A percentile compares a stretch with the other conserved stretches of the same genome.
Conservation (phyloP, 2,888 invertebrate genomes). For the Holacanthella duospinosa region DNA sequence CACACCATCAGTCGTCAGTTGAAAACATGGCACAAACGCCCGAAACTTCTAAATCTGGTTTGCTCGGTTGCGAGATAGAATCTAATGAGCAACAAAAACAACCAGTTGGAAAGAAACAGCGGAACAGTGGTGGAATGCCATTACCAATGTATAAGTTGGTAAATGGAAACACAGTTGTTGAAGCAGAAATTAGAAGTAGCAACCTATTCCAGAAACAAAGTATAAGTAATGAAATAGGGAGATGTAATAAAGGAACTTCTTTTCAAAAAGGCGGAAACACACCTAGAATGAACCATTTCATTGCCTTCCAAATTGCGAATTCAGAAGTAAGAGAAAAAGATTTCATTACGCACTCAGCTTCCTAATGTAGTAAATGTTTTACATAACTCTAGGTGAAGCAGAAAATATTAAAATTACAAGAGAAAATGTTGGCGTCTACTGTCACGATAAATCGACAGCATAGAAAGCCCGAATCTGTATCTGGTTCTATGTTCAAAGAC, state of each 20-base stretch:
- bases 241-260: neutral
- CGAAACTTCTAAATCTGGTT: no score
- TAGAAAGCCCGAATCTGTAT: neutral
- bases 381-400: neutral
- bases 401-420: neutral
- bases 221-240: neutral
- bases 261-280: neutral
- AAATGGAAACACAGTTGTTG: no score
- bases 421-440: neutral
- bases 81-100: no score
- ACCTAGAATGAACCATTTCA: neutral
- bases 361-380: neutral
- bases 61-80: no score
- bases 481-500: neutral
- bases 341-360: neutral
- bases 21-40: no score
- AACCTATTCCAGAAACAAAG: no score
- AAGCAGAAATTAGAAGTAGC: no score
- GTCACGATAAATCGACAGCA: neutral
- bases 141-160: no score
- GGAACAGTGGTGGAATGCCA: no score
- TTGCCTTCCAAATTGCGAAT: neutral
- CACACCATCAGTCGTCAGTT: no score
- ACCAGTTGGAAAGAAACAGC: no score
- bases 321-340: neutral